Evolutionary conservation across 2,113 vertebrate species (phyloP), one percentile per base, ranked within the genome.

Genomic region (Vulpes vulpes): DNA sequence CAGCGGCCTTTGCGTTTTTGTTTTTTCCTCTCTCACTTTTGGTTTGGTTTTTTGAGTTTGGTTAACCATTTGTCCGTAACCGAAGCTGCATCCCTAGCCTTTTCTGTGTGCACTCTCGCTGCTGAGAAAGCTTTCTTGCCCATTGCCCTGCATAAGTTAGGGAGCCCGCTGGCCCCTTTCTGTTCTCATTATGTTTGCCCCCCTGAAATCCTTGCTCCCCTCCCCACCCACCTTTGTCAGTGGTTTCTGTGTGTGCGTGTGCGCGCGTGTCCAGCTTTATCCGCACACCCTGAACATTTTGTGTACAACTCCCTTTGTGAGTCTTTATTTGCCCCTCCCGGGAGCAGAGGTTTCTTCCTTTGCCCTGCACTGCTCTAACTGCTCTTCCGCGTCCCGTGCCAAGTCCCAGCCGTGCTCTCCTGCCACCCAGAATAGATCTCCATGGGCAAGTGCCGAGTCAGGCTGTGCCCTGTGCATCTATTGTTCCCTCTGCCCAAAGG

Each of bases 31-130:
- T 97, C 96, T 96, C 97, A 97, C 96, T 94, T 98, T 98, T 97
- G 95, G 94, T 98, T 97, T 97, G 96, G 79, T 96, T 98, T 98
- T 98, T 96, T 97, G 87, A 96, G 95, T 98, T 98, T 93, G 96
- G 97, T 98, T 96, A 64, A 96, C 97, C 98, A 98, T 98, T 65
- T 3, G 83, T 98, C 88, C 84, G 95, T 97, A 38, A 73, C 67
- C 0, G 1, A 81, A 94, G 96, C 98, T 98, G 96, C 98, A 94
- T 85, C 87, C 81, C 89, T 35, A n/a, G 97, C 91, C 97, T 93
- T 96, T 88, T 69, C 96, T 96, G 71, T 95, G 90, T 79, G 97
- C 91, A 4, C 92, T 82, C 89, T 73, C 0, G 92, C 98, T 96
- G 96, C 96, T 96, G 89, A 97, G 96, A 96, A 94, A 97, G 98